These are phyloP conservation scores for Cynocephalus volans DNA, from an alignment of 2,113 vertebrate species.

Conservation along the genomic window DNA sequence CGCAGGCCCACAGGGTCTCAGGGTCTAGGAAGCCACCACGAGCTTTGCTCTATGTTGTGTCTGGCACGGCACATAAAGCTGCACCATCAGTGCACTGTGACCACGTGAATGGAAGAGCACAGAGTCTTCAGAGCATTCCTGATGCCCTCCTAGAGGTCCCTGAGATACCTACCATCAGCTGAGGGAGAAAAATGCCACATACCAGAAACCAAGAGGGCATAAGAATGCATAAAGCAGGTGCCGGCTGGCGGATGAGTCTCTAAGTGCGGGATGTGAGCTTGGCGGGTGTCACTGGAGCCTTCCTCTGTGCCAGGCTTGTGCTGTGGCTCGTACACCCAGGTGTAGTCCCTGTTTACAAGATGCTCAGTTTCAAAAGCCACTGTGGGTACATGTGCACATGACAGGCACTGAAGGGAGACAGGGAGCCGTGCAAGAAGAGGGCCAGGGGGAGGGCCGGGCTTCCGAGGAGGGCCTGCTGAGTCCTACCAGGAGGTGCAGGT, in stretches of 20 bases:
- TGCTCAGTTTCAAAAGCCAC: neutral
- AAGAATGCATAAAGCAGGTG: neutral
- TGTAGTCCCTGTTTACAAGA: neutral
- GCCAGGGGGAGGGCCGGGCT: no score
- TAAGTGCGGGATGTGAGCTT: fast-evolving
- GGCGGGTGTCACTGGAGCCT: fast-evolving
- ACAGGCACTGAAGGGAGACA: neutral
- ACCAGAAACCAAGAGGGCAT: neutral
- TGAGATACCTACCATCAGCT: no score
- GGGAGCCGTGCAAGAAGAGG: neutral
- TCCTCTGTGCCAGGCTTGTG: fast-evolving
- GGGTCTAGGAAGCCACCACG: fast-evolving
- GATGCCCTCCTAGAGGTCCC: neutral
- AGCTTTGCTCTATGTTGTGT: neutral
- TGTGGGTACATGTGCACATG: fast-evolving
- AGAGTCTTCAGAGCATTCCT: neutral
- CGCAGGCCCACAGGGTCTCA: neutral
- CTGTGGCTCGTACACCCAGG: neutral
- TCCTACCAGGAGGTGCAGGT: fast-evolving
- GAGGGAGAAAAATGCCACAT: neutral
- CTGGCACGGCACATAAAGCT: fast-evolving
- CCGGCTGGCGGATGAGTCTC: fast-evolving
- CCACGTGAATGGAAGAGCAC: fast-evolving
- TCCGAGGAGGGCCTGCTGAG: neutral
- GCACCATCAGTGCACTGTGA: fast-evolving